Evolutionary conservation across 2,113 vertebrate genomes (phyloP).

Genomic region (Anoplopoma fimbria): DNA sequence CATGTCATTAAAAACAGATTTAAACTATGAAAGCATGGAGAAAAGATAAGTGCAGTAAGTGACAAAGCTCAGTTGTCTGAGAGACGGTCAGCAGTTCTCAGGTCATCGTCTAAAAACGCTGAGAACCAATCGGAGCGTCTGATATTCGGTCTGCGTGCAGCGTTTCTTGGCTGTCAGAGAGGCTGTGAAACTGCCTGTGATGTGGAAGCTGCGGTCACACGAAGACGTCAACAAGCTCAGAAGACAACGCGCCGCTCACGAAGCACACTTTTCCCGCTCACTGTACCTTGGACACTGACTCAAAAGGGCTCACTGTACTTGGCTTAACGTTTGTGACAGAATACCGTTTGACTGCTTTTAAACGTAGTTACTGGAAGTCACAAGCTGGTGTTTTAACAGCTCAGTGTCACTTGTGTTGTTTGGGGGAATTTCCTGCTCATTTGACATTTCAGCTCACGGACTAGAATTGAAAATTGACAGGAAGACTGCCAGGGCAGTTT

Average conservation of each 20-base stretch:
- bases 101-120: too few relatives aligned
- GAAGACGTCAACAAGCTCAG: slow-evolving; percentile 53
- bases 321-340: slow-evolving; percentile 14
- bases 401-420: slow-evolving; percentile 9
- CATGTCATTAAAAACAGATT: neutral
- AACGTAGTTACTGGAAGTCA: slow-evolving; percentile 59
- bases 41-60: too few relatives aligned
- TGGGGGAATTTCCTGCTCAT: slow-evolving; percentile 71
- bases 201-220: slow-evolving; percentile 78
- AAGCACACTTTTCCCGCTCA: slow-evolving; percentile 35
- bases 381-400: slow-evolving; percentile 8
- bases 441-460: slow-evolving; percentile 61
- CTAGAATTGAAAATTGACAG: slow-evolving; percentile 60
- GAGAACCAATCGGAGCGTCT: too few relatives aligned
- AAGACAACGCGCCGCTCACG: slow-evolving; percentile 37
- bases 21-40: too few relatives aligned
- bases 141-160: slow-evolving; percentile 32
- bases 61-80: too few relatives aligned
- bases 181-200: slow-evolving; percentile 75
- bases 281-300: slow-evolving; percentile 43
- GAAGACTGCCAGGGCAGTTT: slow-evolving; percentile 35
- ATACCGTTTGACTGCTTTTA: neutral
- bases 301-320: slow-evolving; percentile 18
- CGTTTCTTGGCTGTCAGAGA: slow-evolving; percentile 38
- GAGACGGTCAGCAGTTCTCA: too few relatives aligned